Evolutionary conservation across 1,140 invertebrate genomes (phyloP).

Genomic region (Pseudomyrmex cubaensis): DNA sequence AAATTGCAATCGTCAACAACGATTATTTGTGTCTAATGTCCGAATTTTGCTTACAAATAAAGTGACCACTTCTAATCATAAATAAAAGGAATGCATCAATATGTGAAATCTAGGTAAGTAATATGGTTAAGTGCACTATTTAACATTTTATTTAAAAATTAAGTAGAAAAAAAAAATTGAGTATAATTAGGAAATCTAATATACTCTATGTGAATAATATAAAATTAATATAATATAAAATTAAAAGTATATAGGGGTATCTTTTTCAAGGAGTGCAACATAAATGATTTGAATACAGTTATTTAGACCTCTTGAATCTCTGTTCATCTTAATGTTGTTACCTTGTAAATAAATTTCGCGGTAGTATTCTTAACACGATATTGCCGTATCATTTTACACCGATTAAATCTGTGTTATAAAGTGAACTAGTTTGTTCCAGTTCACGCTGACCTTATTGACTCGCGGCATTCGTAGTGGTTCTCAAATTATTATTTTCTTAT

Average conservation of each 20-base stretch:
- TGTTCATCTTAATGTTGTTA: no score
- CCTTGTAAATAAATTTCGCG: conserved; percentile 1
- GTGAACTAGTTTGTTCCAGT: conserved; percentile 72
- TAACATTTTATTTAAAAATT: neutral
- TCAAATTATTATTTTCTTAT: conserved; percentile 56
- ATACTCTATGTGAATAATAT: neutral
- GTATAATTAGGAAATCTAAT: neutral
- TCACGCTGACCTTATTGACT: conserved; percentile 71
- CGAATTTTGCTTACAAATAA: neutral
- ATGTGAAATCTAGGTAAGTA: conserved; percentile 71
- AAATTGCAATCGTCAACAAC: neutral
- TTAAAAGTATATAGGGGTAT: neutral
- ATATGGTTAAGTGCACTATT: neutral
- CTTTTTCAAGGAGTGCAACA: neutral
- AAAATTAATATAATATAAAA: no score
- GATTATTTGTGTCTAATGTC: neutral
- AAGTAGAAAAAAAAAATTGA: neutral
- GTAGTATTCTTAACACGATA: conserved; percentile 21
- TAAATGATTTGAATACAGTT: no score
- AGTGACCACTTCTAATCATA: neutral
- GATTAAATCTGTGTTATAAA: conserved; percentile 50
- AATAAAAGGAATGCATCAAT: conserved; percentile 68
- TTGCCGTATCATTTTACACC: conserved; percentile 34
- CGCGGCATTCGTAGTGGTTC: conserved; percentile 64
- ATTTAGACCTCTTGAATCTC: no score